Percentiles rank a stretch among this genome's conserved stretches.
These are phyloP conservation scores for Aurelia sp. DNA, from an alignment of 30 jellyfish, hydroid and myxozoan species.

Conservation along the genomic window DNA sequence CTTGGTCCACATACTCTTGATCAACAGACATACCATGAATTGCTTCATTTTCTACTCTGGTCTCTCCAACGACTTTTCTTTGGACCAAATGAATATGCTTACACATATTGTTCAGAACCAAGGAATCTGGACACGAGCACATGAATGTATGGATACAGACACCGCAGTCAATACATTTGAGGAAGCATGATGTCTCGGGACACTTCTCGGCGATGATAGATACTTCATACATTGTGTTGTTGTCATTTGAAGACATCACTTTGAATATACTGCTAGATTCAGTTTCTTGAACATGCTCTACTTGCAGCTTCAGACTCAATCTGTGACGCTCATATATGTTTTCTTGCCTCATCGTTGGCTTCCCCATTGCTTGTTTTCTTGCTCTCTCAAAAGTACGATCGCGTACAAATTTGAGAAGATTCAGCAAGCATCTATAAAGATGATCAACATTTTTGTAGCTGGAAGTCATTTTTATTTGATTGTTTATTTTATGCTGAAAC, in stretches of 20 bases:
- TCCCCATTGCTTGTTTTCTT: neutral
- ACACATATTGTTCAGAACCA: conserved; percentile 13
- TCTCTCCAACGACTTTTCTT: neutral
- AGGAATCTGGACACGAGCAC: conserved; percentile 31
- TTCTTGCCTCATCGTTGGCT: conserved; percentile 1
- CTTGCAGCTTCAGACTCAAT: neutral
- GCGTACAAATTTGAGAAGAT: neutral
- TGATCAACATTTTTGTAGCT: no score
- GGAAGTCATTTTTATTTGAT: no score
- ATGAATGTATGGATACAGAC: conserved; percentile 6
- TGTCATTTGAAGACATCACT: conserved; percentile 1
- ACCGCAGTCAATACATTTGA: neutral
- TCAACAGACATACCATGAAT: conserved; percentile 1
- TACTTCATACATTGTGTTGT: neutral
- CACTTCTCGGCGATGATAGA: neutral
- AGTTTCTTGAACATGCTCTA: neutral
- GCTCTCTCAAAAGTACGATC: neutral
- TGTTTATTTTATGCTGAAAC: no score
- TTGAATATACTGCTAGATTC: neutral
- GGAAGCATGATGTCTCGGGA: neutral
- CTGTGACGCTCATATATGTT: neutral
- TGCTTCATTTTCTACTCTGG: neutral
- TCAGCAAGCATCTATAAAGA: neutral
- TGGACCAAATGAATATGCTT: conserved; percentile 26
- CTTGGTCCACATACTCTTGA: conserved; percentile 7